These are phyloP conservation scores for Caenorhabditis brenneri DNA, from an alignment of 1,140 invertebrate species.

Conservation along the genomic window DNA sequence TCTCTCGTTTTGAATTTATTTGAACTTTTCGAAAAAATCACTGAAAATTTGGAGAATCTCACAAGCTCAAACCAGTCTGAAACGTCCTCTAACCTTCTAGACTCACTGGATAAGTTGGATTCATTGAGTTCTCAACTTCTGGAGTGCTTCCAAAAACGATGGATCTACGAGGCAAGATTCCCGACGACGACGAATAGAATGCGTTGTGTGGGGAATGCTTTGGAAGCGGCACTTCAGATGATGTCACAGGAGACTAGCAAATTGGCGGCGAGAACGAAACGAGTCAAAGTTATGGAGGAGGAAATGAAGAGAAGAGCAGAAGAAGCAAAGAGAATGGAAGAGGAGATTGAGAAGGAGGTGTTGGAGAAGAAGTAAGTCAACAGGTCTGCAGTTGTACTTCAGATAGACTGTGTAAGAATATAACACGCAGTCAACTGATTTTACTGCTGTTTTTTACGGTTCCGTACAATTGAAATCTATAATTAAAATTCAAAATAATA, in stretches of 20 bases:
- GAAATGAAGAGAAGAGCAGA: not conserved
- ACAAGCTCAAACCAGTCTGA: no score
- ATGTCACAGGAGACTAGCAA: not conserved
- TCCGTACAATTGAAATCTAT: no score
- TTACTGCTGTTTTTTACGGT: no score
- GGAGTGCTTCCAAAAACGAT: not conserved
- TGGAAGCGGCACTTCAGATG: constrained; percentile 13
- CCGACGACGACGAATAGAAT: not conserved
- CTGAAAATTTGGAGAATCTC: not conserved
- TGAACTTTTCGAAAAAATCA: not conserved
- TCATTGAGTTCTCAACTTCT: not conserved
- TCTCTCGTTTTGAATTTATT: not conserved
- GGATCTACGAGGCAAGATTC: not conserved
- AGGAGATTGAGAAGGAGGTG: not conserved
- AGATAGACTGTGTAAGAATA: no score
- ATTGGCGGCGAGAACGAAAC: not conserved
- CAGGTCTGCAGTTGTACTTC: no score
- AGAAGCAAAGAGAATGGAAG: not conserved
- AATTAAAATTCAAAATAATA: no score
- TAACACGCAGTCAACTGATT: no score
- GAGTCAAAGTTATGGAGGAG: not conserved
- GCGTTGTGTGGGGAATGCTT: not conserved
- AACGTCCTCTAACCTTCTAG: no score
- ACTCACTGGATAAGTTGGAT: not conserved
- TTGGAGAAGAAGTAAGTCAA: no score